Evolutionary conservation across 2,888 invertebrate genomes (phyloP).

Genomic region (Oithona nana): DNA sequence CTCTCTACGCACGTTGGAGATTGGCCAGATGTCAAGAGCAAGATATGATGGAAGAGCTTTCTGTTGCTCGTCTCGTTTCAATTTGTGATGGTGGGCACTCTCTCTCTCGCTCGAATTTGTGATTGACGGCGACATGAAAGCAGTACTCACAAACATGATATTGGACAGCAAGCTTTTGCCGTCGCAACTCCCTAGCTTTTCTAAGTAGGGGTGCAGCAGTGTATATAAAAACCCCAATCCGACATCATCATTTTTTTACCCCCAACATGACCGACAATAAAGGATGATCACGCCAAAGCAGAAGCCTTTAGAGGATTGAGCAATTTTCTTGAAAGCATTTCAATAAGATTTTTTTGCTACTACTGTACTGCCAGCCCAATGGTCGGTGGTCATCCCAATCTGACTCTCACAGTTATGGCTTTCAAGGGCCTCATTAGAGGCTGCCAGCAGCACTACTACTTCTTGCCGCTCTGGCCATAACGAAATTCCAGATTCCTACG

Average conservation of each 20-base stretch:
- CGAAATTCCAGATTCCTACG: not conserved
- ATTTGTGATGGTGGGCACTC: too few species aligned
- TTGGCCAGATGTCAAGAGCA: not conserved
- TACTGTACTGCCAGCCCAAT: too few species aligned
- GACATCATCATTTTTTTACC: too few species aligned
- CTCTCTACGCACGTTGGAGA: not conserved
- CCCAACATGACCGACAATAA: not conserved
- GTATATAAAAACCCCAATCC: too few species aligned
- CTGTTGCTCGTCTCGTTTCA: not conserved
- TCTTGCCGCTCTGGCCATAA: not conserved
- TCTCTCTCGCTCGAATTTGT: not conserved
- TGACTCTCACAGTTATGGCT: not conserved
- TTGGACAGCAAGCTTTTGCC: too few species aligned
- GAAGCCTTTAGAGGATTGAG: not conserved
- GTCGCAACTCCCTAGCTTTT: too few species aligned
- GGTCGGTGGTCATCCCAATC: too few species aligned
- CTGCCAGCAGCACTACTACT: not conserved
- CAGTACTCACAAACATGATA: too few species aligned
- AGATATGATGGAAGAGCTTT: not conserved
- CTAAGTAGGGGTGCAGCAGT: too few species aligned
- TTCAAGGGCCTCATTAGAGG: not conserved
- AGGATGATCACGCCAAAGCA: not conserved
- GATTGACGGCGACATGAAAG: not conserved
- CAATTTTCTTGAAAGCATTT: not conserved
- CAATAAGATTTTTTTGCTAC: not conserved